Conservation (phyloP, 2,888 invertebrate genomes). For the Aleiodes testaceus region DNA sequence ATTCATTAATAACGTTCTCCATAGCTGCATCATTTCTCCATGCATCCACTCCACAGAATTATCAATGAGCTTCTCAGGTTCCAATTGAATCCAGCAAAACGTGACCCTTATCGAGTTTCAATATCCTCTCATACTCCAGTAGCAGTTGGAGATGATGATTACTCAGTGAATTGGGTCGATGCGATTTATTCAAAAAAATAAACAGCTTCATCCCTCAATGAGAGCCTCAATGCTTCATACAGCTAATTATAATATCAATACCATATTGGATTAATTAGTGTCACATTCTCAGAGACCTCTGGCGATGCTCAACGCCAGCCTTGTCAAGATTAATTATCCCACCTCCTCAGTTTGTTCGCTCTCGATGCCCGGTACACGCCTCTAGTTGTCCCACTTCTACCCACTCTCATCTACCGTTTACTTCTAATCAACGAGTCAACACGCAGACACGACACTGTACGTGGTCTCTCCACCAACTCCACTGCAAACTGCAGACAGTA, state of each 20-base stretch:
- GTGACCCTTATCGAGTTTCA: not conserved
- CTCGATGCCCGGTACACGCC: constrained; percentile 44
- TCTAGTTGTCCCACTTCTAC: constrained; percentile 35
- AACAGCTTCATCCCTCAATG: too few relatives aligned
- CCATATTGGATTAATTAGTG: constrained; percentile 60
- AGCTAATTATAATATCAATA: constrained; percentile 63
- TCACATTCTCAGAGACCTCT: constrained; percentile 52
- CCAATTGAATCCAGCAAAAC: constrained; percentile 20
- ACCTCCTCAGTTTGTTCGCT: constrained; percentile 42
- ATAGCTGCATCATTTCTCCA: not conserved
- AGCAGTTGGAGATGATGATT: not conserved
- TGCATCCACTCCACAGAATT: constrained; percentile 1
- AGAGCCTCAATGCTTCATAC: constrained; percentile 3
- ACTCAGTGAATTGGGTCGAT: constrained; percentile 3
- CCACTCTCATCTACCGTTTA: constrained; percentile 34
- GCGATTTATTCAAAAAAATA: not conserved
- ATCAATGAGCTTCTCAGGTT: constrained; percentile 19
- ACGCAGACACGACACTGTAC: constrained; percentile 50
- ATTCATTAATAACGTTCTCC: constrained; percentile 16
- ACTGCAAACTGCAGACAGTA: constrained; percentile 35
- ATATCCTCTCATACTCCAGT: not conserved
- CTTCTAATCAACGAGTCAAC: constrained; percentile 49
- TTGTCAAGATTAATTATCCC: constrained; percentile 55
- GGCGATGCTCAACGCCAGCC: constrained; percentile 49
- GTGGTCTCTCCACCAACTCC: constrained; percentile 49